Evolutionary conservation across 35 echinoderm and acorn worm species (phyloP), one percentile per base, ranked within the genome.

Genomic region (Eucidaris tribuloides): DNA sequence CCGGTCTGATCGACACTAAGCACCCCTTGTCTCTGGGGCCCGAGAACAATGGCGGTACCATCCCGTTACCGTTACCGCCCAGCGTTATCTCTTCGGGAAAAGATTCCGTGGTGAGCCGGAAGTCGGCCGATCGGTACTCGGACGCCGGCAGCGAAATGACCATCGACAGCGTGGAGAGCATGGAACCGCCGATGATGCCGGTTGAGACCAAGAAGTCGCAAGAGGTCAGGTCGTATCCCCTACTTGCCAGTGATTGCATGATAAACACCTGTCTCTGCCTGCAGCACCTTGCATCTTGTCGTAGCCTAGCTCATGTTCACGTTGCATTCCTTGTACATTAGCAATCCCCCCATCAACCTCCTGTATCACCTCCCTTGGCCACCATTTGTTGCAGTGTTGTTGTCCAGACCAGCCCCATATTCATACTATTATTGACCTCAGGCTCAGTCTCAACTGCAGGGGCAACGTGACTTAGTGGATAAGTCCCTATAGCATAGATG

Each of bases 131-230:
- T 33, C 77, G 83, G 31, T 82, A 68, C 28, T 92, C 89, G 24
- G 90, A 92, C 31, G 70, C 84, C 4, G 90, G 85, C n/a, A 92
- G 90, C 63, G 83, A 77, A 52, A 66, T 71, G 23, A 85, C 89
- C 37, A 65, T 92, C 42, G 90, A 92, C 52, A 82, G 87, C 17
- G n/a, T 82, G 24, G 87, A 89, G 64, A 89, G 87, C 66, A 23
- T 81, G 28, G 87, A 89, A 17, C 62, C 64, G 9, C 42, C 79
- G 4, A 45, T 63, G 58, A 63, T 60, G 31, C 54, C 79, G 9
- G 11, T 40, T 1, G 37, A 83, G 80, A 42, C 6, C 58, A 83
- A 83, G 80, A 83, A 62, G 38, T 28, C 41, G 18, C 80, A 83
- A 64, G 80, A 83, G 80, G 80, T 83, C 43, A 78, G 72, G 44